Conservation (phyloP, 2,113 vertebrate species). For the Cynopterus brachyotis region DNA sequence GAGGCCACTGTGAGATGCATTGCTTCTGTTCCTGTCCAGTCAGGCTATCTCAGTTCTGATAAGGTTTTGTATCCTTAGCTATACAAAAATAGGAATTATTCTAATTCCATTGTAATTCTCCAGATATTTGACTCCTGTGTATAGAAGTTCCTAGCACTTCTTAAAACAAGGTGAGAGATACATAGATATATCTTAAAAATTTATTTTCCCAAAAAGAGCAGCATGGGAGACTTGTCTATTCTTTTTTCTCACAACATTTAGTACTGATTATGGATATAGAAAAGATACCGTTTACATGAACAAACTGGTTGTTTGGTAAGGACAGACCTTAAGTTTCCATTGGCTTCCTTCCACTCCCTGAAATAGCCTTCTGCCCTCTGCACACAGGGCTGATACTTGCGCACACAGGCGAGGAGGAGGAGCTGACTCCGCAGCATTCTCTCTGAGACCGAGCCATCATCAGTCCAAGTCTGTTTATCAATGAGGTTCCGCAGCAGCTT, state of each 20-base stretch:
- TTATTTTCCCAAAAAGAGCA: background rate
- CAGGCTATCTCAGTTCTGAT: background rate
- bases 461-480: slow-evolving; percentile 91
- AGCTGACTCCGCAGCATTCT: slow-evolving; percentile 87
- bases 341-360: slow-evolving; percentile 87
- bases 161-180: background rate
- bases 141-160: background rate
- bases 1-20: background rate
- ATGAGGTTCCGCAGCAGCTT: slow-evolving; percentile 88
- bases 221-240: background rate
- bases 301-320: background rate
- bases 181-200: background rate
- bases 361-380: slow-evolving; percentile 87
- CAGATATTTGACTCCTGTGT: background rate
- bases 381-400: slow-evolving; percentile 87
- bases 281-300: background rate
- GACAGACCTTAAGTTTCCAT: slow-evolving; percentile 88
- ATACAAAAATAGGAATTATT: background rate
- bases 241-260: background rate
- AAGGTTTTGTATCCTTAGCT: background rate
- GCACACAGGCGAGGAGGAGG: slow-evolving; percentile 87
- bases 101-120: background rate
- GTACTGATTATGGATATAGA: background rate
- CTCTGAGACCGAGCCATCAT: slow-evolving; percentile 87
- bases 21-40: background rate